Base-by-base conservation (phyloP, 1,140 invertebrate genomes). In the Helicoverpa zea region DNA sequence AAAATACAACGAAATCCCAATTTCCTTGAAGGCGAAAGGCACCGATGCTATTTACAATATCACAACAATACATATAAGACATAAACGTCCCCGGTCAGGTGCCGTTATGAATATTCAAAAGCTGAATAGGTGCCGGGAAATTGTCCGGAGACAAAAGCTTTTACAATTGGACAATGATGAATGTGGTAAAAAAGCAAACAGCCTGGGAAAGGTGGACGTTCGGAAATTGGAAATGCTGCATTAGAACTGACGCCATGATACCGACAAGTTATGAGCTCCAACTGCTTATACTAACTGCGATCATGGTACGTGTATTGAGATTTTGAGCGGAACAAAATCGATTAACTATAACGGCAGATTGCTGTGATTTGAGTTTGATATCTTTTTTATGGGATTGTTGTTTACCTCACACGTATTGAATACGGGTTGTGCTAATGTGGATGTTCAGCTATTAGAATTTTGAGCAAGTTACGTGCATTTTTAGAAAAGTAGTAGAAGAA, bases 201-300 rank as follows among this genome's bases (percentile, higher is more conserved):
- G 82, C 83, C 84, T 89, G 83, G 80, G 81, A 83, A 78, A 81
- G 78, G 84, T 83, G 84, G 87, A 84, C 81, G 83, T 77, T 90
- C 88, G 90, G 91, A 93, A 94, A 94, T 94, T 93, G 91, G 89
- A 91, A 93, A 89, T 83, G 86, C 82, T 88, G 87, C 85, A 91
- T 92, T 91, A 90, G 81, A 86, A 83, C 86, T 84, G 82, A 74
- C 80, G 88, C 86, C 87, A 81, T 86, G 91, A 92, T 93, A 91
- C 80, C 83, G 87, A 89, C 86, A 89, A 93, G 90, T 93, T 93
- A 94, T 89, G 91, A 90, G 83, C 23, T 81, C 18, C 58, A 76
- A 76, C 61, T 77, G 74, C 63, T 77, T 72, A 72, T 77, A 77
- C 29, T 61, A 16, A 9, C 72, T 75, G 16, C 35, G 56, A 70